Percentiles rank a stretch among this genome's conserved stretches.
phyloP scores from a whole-genome alignment of 2,113 vertebrate species.

The Cinclus mexicanus region DNA sequence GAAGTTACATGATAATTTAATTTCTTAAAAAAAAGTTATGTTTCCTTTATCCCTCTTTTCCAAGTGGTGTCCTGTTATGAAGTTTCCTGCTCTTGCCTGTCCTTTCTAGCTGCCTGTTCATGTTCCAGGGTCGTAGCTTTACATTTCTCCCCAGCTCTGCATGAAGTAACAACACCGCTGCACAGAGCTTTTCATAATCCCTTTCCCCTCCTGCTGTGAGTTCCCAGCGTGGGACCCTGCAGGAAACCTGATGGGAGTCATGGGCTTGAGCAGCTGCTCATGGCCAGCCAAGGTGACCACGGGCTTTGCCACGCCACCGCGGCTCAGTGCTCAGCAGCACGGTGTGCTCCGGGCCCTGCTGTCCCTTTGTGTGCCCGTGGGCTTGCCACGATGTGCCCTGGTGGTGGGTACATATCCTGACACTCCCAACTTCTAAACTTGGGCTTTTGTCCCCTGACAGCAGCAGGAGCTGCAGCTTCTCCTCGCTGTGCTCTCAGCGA shows the following conservation, averaged over 20 bases:
- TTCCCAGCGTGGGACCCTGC: not conserved
- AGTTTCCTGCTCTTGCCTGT: not conserved
- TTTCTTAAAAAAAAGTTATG: not conserved
- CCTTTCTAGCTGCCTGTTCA: rapidly evolving
- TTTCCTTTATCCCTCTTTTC: not conserved
- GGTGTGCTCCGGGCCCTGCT: rapidly evolving
- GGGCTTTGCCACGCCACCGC: not conserved
- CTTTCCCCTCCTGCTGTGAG: not conserved
- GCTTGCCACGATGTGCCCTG: rapidly evolving
- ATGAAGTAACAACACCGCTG: rapidly evolving
- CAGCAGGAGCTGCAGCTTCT: not conserved
- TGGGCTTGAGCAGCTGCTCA: not conserved
- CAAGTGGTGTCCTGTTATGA: not conserved
- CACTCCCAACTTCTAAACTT: rapidly evolving
- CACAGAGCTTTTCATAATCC: not conserved
- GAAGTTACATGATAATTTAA: not conserved
- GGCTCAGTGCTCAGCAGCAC: not conserved
- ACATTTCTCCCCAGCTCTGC: not conserved
- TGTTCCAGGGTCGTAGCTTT: not conserved
- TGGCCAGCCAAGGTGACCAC: not conserved
- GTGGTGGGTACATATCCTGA: not conserved
- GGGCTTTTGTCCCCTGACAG: rapidly evolving
- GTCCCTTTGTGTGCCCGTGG: rapidly evolving
- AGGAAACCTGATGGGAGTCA: not conserved
- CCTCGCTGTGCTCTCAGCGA: not conserved